Evolutionary conservation across 1,140 invertebrate species (phyloP).

Genomic region (Nasonia giraulti): DNA sequence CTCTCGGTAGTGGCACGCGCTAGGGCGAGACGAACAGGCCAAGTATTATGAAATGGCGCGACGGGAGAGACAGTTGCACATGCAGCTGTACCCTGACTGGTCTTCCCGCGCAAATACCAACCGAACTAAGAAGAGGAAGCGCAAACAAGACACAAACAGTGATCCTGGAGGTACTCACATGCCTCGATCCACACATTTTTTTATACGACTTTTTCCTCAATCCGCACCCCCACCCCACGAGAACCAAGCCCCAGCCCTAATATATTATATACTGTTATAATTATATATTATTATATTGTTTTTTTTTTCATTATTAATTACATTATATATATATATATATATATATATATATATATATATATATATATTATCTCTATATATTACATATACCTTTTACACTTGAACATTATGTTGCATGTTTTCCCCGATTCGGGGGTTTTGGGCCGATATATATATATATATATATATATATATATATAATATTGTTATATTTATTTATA

Average conservation of each 20-base stretch:
- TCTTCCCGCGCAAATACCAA: conserved; percentile 97
- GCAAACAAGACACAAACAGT: conserved; percentile 98
- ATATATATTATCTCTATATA: conserved; percentile 59
- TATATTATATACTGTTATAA: conserved; percentile 61
- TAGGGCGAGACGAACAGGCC: conserved; percentile 98
- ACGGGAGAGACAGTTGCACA: conserved; percentile 97
- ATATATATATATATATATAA: conserved; percentile 52
- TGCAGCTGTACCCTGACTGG: conserved; percentile 99
- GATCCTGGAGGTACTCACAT: conserved; percentile 85
- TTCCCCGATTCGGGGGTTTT: conserved; percentile 68
- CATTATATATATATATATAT: conserved; percentile 60
- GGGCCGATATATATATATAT: conserved; percentile 63
- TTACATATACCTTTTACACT: conserved; percentile 22
- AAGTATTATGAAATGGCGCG: conserved; percentile 99
- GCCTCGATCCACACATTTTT: conserved; percentile 63
- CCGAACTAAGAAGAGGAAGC: conserved; percentile 99
- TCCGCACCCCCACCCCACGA: background rate
- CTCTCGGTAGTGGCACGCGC: conserved; percentile 93
- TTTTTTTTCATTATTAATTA: conserved; percentile 58
- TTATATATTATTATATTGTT: conserved; percentile 55
- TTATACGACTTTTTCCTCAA: conserved; percentile 10
- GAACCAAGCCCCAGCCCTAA: conserved; percentile 34
- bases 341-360: conserved; percentile 49
- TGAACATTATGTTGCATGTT: conserved; percentile 70
- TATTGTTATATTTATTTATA: no score